Evolutionary conservation across 1,140 invertebrate genomes (phyloP), one percentile per base, ranked within the genome.

Genomic region (Oreohelix idahoensis): DNA sequence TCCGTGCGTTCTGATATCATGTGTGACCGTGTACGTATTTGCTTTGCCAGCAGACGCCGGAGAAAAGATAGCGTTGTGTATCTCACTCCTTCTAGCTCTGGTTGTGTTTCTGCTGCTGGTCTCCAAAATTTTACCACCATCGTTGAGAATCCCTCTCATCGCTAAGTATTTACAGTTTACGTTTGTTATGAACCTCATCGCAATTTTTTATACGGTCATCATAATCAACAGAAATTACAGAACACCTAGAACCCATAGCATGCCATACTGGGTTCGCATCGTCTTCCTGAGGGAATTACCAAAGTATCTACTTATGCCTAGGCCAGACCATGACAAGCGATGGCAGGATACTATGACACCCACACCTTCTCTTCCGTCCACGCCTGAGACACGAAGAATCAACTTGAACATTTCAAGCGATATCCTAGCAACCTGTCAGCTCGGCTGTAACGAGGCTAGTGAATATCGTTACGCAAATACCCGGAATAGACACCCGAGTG

Each of bases 181-280:
- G 42, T 99, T 99, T 93, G 98, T 99, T 83, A 99, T 99, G 97
- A 99, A 99, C 93, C 99, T 99, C 36, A 97, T 99, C 86, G 98
- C 98, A 94, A 99, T 99, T 93, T 94, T 99, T 81, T 97, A 99
- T 10, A 99, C 99, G 0, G 98, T 99, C 36, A 96, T 99, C 89
- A 99, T 99, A 88, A 99, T 99, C 90, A 99, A 99, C 92, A 98
- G 97, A 96, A 99, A 99, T 91, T 99, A 99, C 94, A 94, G 98
- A 90, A 98, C 98, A 29, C 98, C 98, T 1, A 93, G 95, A 51
- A 96, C 95, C 15, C 95, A 96, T 89, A 92, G 86, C 39, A 93
- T 93, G 92, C 91, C 92, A n/a, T 69, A 87, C 42, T 93, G 92
- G 92, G 87, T 93, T 0, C 86, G 92, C 15, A 79, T 87, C 39